Base-by-base conservation (phyloP, 2,797 vertebrate species). In the Hydrolagus colliei region DNA sequence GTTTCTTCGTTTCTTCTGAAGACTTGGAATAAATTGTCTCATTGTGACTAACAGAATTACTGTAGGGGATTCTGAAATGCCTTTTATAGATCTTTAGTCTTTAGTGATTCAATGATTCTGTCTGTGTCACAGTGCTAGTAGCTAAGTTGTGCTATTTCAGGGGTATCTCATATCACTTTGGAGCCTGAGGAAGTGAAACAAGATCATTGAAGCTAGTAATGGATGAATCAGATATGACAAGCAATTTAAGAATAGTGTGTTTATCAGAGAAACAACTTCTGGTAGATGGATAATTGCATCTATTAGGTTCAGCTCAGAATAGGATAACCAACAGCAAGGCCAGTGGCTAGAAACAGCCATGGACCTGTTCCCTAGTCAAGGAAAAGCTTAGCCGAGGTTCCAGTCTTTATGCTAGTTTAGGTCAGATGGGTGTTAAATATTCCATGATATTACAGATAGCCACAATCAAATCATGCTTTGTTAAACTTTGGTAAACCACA, bases 81-180 rank as follows among this genome's bases (percentile, higher is more conserved):
- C 79, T 22, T 84, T 82, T 68, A 71, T 71, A 84, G 65, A 41
- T 41, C 41, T 82, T 82, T 68, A 84, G 79, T 71, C 79, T 41
- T 41, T 18, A 68, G 32, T 32, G 16, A 84, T 84, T 84, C 79
- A 84, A 71, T 35, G 20, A 71, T 68, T 32, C 79, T n/a, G 32
- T 41, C 65, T 84, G 65, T 84, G 20, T 20, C 52, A 35, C 35
- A 68, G 32, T 11, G 32, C 32, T 20, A 10, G 27, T 84, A 20
- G 74, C 74, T 59, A 76, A 76, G 74, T 76, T 16, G 79, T 68
- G 13, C 32, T 18, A 82, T 16, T 84, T 41, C 79, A 41, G 32
- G 77, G 32, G 32, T 12, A 84, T 84, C 35, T 68, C 79, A 84
- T 84, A 68, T 71, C 63, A 67, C 65, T 9, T 84, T 9, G 27